phyloP scores from a whole-genome alignment of 2,113 vertebrate species.

The Blennius ocellaris region DNA sequence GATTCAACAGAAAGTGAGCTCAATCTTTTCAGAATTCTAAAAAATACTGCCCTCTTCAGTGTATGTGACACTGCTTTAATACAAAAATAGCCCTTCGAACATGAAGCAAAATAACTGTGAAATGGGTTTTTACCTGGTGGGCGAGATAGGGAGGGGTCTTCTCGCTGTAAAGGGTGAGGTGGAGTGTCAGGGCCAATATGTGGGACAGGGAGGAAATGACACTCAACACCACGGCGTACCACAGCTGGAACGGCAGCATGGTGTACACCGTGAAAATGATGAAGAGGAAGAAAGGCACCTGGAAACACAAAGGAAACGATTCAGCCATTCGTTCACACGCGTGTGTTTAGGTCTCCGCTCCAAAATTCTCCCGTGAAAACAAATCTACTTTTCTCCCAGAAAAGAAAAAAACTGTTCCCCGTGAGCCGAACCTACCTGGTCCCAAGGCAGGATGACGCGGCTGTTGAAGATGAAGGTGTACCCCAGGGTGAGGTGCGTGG shows the following conservation, averaged over 20 bases:
- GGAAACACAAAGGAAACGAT: constrained; percentile 24
- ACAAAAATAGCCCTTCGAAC: too few relatives aligned
- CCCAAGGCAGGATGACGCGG: constrained; percentile 80
- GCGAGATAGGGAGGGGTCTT: constrained; percentile 14
- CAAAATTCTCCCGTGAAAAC: too few relatives aligned
- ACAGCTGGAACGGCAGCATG: constrained; percentile 92
- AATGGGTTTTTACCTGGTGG: constrained; percentile 83
- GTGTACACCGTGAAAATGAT: constrained; percentile 94
- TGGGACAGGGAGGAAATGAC: constrained; percentile 88
- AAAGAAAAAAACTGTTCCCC: too few relatives aligned
- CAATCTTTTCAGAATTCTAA: too few relatives aligned
- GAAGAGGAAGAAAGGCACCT: constrained; percentile 97
- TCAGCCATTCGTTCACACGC: background rate
- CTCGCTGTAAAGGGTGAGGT: constrained; percentile 43
- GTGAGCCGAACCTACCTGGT: constrained; percentile 86
- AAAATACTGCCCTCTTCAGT: too few relatives aligned
- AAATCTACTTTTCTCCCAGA: background rate
- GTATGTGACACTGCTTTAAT: too few relatives aligned
- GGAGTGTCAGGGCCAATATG: constrained; percentile 83
- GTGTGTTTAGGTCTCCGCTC: too few relatives aligned
- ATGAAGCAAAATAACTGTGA: background rate
- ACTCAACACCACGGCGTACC: constrained; percentile 86
- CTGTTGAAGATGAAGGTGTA: constrained; percentile 87
- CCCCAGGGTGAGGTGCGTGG: constrained; percentile 89
- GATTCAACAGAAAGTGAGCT: too few relatives aligned